Base-by-base conservation (phyloP, 2,113 vertebrate species). In the Urocolius indicus region DNA sequence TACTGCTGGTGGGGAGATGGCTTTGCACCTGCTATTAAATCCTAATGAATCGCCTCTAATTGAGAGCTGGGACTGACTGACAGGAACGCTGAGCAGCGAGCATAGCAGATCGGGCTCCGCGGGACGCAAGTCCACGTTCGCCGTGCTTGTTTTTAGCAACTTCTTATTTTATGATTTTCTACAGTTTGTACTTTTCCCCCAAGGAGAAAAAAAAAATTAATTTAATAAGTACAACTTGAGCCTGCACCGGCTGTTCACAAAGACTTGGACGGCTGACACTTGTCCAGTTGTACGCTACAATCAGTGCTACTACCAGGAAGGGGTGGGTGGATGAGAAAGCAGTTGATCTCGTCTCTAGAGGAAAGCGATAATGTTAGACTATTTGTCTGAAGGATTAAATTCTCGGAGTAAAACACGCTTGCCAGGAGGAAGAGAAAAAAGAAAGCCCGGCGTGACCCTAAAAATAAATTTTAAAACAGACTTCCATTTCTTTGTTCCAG, bases 11-110 rank as follows among this genome's bases (percentile, higher is more conserved):
- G 4, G 24, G 59, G 78, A 62, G 80, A 57, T 16, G 38, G 32
- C 61, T 96, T 75, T 97, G 95, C 97, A 98, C 97, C 97, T 98
- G 98, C 80, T 94, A 20, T 84, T 91, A 84, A 94, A 93, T 38
- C 19, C 87, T 84, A 81, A 79, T 69, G 93, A 93, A 76, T 71
- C 38, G 41, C 55, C 67, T 27, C 38, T 81, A 73, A 74, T 63
- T 62, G 57, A 21, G 81, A 63, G 66, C 29, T 4, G 23, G 15
- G 61, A 29, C 54, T 20, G 46, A 30, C 48, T 59, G 59, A 23
- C 2, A 7, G 55, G 29, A 62, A 41, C 6, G 26, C 59, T 10
- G 23, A 16, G 3, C 45, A 62, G 52, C 26, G 78, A 21, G 29
- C 24, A 0, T 49, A 23, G 38, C 34, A 81, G 22, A 14, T 32